Evolutionary conservation across 2,888 invertebrate genomes (phyloP).

Genomic region (Alcis repandata): DNA sequence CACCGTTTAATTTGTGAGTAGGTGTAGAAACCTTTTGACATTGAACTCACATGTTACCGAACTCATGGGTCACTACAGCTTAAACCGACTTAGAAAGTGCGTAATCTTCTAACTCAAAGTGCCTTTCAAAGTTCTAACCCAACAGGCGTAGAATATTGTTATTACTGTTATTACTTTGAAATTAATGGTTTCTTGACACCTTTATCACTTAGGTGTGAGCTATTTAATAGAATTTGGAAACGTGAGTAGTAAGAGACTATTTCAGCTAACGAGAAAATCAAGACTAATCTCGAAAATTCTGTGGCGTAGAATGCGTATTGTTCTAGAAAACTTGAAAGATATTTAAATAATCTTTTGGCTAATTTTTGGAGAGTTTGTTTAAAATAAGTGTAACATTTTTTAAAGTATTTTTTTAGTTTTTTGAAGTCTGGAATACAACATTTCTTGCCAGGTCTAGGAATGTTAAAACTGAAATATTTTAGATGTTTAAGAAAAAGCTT

Average conservation of each 20-base stretch:
- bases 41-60: slow-evolving; percentile 23
- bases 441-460: no score
- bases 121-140: slow-evolving; percentile 18
- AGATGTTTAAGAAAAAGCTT: no score
- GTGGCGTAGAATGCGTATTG: background rate
- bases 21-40: slow-evolving; percentile 30
- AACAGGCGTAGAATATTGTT: slow-evolving; percentile 24
- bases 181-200: slow-evolving; percentile 24
- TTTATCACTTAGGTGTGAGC: slow-evolving; percentile 11
- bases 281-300: background rate
- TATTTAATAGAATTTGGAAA: slow-evolving; percentile 7
- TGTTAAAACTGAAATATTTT: no score
- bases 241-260: background rate
- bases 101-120: slow-evolving; percentile 18
- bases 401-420: background rate
- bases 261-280: background rate
- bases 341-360: background rate
- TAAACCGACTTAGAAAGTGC: slow-evolving; percentile 18
- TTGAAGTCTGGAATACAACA: no score
- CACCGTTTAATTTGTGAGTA: slow-evolving; percentile 9
- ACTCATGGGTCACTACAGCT: slow-evolving; percentile 22
- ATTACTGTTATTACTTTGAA: slow-evolving; percentile 6
- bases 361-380: no score
- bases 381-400: no score
- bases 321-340: background rate